phyloP scores from a whole-genome alignment of 2,888 invertebrate species.

The Lasioglossum morio region DNA sequence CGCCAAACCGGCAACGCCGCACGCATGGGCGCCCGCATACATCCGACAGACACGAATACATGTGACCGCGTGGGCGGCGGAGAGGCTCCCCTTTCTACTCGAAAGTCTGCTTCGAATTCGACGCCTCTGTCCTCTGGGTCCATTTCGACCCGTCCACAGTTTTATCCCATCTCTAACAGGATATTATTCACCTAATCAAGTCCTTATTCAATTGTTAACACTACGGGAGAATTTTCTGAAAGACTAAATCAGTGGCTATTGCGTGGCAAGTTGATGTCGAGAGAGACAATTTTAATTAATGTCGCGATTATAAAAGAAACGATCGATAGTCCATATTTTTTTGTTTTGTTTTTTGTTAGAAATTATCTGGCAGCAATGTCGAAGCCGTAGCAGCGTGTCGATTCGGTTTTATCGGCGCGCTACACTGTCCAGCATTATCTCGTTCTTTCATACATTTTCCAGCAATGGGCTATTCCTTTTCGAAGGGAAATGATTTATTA shows the following conservation, averaged over 20 bases:
- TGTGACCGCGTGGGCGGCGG: constrained; percentile 17
- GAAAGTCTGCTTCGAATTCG: constrained; percentile 10
- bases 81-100: constrained; percentile 28
- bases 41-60: constrained; percentile 25
- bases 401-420: constrained; percentile 37
- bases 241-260: too few species aligned
- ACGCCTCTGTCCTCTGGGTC: background rate
- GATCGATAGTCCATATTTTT: background rate
- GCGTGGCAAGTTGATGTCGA: too few species aligned
- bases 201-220: too few species aligned
- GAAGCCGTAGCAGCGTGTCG: background rate
- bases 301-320: background rate
- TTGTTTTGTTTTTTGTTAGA: background rate
- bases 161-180: too few species aligned
- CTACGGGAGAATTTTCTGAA: too few species aligned
- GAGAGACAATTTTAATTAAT: too few species aligned
- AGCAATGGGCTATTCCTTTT: constrained; percentile 39
- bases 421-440: constrained; percentile 34
- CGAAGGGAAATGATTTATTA: constrained; percentile 57
- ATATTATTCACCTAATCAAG: too few species aligned
- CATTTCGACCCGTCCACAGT: background rate
- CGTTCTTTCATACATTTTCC: constrained; percentile 27
- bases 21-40: constrained; percentile 62
- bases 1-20: constrained; percentile 59
- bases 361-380: background rate